Conservation (phyloP, 2,113 vertebrate species). For the Aegotheles bennettii region DNA sequence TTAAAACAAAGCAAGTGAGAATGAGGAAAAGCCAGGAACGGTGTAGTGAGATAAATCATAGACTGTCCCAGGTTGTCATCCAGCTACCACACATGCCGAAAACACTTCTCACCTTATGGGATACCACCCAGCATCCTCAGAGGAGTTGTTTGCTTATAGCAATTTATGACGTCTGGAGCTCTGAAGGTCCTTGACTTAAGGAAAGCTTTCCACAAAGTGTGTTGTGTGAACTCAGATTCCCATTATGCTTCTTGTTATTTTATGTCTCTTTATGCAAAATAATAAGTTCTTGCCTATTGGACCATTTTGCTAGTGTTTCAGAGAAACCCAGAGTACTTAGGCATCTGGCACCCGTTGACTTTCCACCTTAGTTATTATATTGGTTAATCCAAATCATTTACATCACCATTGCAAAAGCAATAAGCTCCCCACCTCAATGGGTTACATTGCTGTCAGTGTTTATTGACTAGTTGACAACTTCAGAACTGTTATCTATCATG, state of each 20-base stretch:
- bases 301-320: background rate
- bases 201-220: background rate
- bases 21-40: background rate
- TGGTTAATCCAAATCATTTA: background rate
- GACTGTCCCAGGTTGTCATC: background rate
- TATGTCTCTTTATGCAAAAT: background rate
- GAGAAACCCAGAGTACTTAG: background rate
- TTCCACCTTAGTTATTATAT: background rate
- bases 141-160: background rate
- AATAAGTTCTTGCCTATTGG: background rate
- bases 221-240: background rate
- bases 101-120: background rate
- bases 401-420: background rate
- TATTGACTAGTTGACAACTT: conserved; percentile 34
- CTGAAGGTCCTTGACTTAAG: background rate
- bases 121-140: background rate
- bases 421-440: background rate
- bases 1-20: background rate
- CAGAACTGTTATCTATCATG: conserved; percentile 32
- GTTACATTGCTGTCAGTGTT: background rate
- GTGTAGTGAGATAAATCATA: background rate
- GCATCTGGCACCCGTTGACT: background rate
- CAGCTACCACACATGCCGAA: background rate
- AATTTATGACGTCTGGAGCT: background rate
- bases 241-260: background rate